Evolutionary conservation across 1,140 invertebrate genomes (phyloP), one percentile per base, ranked within the genome.

Genomic region (Drosophila repleta): DNA sequence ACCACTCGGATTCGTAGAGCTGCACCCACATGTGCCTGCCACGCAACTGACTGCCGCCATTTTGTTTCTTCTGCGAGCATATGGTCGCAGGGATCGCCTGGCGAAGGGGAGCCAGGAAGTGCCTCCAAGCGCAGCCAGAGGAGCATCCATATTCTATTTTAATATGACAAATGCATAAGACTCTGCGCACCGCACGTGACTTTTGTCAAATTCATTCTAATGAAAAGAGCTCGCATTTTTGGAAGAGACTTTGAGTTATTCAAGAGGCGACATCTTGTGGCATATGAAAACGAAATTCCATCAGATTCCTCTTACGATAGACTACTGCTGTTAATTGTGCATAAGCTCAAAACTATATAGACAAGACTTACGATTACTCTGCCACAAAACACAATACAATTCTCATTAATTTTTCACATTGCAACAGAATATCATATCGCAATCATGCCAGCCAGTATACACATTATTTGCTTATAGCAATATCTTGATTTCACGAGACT

Each of bases 171-270:
- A 82, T 77, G 78, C 78, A 68, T 15, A 46, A 24, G 45, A 46
- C 26, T 60, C 65, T 20, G 24, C 58, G 53, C 49, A 37, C 10
- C 43, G 80, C 80, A 87, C 78, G 82, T 85, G 82, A 87, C 82
- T 79, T 78, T 82, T 37, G 8, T 37, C 48, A 51, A 52, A 72
- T 75, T 76, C 24, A 37, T n/a, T 74, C n/a, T 15, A 10, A 52
- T 37, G 10, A 32, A 37, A 37, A 51, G 13, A 13, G 32, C 24
- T 17, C 48, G 18, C 17, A 26, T 26, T 49, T 26, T 5, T 26
- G n/a, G 13, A 26, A 49, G n/a, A 41, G n/a, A 41, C 15, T 41
- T 15, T 29, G 29, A 10, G 29, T 35, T 15, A 53, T 18, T 46
- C 18, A 24, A 51, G 15, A 51, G 56, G 8, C 26, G 49, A 26